Evolutionary conservation across 2,113 vertebrate genomes (phyloP).

Genomic region (Ondatra zibethicus): DNA sequence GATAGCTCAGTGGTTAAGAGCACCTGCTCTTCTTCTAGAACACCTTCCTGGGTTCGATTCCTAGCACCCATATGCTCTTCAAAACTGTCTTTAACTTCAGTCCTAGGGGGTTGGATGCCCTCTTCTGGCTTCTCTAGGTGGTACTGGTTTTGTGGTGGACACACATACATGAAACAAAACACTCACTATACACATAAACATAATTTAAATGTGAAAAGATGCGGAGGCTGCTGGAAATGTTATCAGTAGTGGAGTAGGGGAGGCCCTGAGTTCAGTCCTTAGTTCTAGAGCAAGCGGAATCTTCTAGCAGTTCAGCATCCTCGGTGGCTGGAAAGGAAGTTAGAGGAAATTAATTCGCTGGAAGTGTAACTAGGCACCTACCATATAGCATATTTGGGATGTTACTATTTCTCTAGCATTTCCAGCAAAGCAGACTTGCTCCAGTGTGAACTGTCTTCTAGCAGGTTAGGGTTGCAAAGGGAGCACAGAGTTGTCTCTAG

Average conservation of each 20-base stretch:
- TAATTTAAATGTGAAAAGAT: not conserved
- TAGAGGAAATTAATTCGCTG: not conserved
- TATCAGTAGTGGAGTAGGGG: too few species aligned
- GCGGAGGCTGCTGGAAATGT: not conserved
- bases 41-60: not conserved
- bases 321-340: slow-evolving; percentile 7
- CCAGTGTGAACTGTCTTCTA: not conserved
- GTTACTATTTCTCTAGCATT: not conserved
- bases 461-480: not conserved
- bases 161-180: not conserved
- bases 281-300: not conserved
- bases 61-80: not conserved
- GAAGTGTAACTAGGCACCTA: not conserved
- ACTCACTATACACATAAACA: not conserved
- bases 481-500: slow-evolving; percentile 12
- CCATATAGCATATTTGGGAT: not conserved
- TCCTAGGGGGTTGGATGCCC: not conserved
- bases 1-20: not conserved
- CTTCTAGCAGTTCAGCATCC: not conserved
- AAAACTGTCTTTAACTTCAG: not conserved
- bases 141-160: not conserved
- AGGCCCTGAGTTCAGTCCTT: not conserved
- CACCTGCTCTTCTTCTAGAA: not conserved
- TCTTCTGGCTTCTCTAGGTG: not conserved
- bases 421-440: slow-evolving; percentile 5